These are phyloP conservation scores for Graphium colonna DNA, from an alignment of 2,888 invertebrate species.

Conservation along the genomic window DNA sequence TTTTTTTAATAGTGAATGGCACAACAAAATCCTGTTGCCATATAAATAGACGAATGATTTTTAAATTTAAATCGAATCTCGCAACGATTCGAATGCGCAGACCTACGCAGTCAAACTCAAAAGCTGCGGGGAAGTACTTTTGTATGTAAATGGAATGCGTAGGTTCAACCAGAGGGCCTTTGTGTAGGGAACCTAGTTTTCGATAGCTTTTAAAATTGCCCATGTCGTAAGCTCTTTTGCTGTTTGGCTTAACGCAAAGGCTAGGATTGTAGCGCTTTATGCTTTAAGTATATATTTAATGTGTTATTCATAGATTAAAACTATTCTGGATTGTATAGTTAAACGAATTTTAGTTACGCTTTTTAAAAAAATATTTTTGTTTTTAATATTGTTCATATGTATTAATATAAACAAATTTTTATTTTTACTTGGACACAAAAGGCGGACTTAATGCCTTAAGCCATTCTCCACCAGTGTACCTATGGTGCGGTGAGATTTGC, in stretches of 20 bases:
- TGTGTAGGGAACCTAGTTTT: slow-evolving; percentile 48
- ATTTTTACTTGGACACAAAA: too few species aligned
- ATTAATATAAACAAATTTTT: too few species aligned
- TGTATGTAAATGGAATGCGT: slow-evolving; percentile 77
- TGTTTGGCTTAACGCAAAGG: background rate
- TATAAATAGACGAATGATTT: slow-evolving; percentile 1
- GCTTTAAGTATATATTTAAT: too few species aligned
- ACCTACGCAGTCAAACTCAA: slow-evolving; percentile 68
- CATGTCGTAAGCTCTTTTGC: background rate
- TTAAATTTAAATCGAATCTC: slow-evolving; percentile 16
- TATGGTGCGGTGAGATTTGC: too few species aligned
- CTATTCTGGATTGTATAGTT: too few species aligned
- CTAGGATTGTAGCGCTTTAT: background rate
- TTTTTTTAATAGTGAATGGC: too few species aligned
- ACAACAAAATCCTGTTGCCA: background rate
- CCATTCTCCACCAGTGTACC: too few species aligned
- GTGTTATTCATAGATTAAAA: too few species aligned
- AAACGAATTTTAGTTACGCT: too few species aligned
- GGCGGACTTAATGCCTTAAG: too few species aligned
- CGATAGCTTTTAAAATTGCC: slow-evolving; percentile 28
- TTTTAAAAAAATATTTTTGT: too few species aligned
- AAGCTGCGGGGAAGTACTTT: slow-evolving; percentile 66
- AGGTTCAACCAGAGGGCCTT: slow-evolving; percentile 54
- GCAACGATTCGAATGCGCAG: slow-evolving; percentile 51
- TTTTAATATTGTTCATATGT: too few species aligned